phyloP scores from a whole-genome alignment of 2,797 vertebrate genomes.

The Myioborus miniatus region DNA sequence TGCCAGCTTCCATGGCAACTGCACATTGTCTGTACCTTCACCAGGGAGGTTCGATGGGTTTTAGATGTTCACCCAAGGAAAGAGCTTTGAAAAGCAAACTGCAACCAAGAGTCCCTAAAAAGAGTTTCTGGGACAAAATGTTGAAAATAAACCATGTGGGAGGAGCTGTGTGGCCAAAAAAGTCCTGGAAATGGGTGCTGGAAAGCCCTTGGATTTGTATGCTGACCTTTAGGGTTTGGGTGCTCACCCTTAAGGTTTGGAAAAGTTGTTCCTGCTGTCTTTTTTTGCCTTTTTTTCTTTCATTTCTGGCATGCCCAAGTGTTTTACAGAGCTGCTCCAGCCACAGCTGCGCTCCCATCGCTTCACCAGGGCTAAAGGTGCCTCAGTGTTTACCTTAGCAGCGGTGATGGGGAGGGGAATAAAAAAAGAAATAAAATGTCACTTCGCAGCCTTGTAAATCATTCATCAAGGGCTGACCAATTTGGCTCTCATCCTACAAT shows the following conservation, averaged over 20 bases:
- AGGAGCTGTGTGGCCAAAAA: background rate
- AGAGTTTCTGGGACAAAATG: background rate
- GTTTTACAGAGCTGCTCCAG: background rate
- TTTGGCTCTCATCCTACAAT: conserved; percentile 64
- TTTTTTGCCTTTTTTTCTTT: background rate
- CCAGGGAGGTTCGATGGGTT: accelerated
- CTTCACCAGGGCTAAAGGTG: conserved; percentile 5
- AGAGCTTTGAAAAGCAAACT: background rate
- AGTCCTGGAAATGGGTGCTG: background rate
- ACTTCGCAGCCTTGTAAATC: conserved; percentile 68
- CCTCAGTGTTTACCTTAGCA: conserved; percentile 34
- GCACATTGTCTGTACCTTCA: background rate
- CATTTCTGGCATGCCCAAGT: background rate
- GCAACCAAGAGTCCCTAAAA: background rate
- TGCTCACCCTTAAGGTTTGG: background rate
- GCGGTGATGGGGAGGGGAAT: conserved; percentile 1
- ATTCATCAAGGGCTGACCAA: conserved; percentile 65
- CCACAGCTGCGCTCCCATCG: accelerated
- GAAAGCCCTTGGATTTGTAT: background rate
- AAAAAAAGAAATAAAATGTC: conserved; percentile 64
- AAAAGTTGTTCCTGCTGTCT: background rate
- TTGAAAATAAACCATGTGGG: background rate
- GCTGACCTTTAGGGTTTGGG: background rate
- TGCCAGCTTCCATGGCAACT: background rate
- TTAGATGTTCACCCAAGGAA: background rate